Percentiles rank a stretch among this genome's conserved stretches.
Conservation (phyloP, 2,797 vertebrate species). For the Schizopygopsis pylzovi region DNA sequence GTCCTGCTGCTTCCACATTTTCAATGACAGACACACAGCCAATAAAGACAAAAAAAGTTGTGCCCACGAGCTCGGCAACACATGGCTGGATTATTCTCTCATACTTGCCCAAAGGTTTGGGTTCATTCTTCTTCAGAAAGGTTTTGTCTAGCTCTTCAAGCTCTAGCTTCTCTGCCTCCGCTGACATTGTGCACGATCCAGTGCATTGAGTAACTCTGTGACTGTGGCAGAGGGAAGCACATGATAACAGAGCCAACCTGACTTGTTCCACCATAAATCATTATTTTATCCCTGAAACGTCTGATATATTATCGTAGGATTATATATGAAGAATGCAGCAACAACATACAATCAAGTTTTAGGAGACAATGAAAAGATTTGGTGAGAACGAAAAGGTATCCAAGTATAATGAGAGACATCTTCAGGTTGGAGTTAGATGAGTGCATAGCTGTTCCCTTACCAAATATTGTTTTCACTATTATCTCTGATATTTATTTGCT, state of each 20-base stretch:
- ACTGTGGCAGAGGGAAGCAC: conserved; percentile 1
- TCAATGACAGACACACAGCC: conserved; percentile 88
- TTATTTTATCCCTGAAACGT: neutral
- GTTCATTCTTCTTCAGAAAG: conserved; percentile 61
- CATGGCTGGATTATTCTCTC: conserved; percentile 85
- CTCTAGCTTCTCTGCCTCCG: conserved; percentile 71
- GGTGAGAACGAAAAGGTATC: neutral
- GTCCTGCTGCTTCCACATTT: conserved; percentile 68
- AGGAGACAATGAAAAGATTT: neutral
- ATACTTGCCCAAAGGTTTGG: conserved; percentile 59
- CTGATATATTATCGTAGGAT: neutral
- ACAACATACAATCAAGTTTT: neutral
- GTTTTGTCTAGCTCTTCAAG: conserved; percentile 61
- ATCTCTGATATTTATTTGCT: conserved; percentile 23
- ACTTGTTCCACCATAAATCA: conserved; percentile 36
- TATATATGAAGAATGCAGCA: neutral
- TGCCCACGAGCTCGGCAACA: conserved; percentile 86
- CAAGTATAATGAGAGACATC: neutral
- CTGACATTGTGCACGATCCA: conserved; percentile 24
- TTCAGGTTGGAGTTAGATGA: neutral
- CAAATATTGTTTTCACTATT: conserved; percentile 5
- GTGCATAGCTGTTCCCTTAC: neutral
- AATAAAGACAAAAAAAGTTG: conserved; percentile 84
- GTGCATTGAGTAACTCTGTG: conserved; percentile 7
- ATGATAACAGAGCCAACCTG: conserved; percentile 11